These are phyloP conservation scores for Enteromius afrohamiltoni DNA, from an alignment of 2,797 vertebrate genomes.

Conservation along the genomic window DNA sequence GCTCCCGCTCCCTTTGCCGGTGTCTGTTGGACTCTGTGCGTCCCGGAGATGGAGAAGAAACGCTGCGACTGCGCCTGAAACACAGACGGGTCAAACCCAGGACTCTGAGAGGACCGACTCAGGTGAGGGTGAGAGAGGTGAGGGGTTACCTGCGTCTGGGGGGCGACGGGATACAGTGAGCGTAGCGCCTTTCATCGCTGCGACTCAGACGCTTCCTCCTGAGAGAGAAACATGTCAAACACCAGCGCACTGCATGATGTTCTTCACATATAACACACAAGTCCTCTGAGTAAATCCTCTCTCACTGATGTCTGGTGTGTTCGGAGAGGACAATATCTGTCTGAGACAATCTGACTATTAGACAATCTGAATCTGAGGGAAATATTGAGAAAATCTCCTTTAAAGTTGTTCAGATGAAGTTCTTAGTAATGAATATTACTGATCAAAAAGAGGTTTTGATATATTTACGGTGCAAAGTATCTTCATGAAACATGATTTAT, in stretches of 20 bases:
- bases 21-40: slow-evolving; percentile 75
- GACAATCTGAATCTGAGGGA: not conserved
- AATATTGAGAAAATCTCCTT: not conserved
- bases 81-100: not conserved
- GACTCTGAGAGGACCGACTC: not conserved
- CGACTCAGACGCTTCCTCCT: slow-evolving; percentile 55
- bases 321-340: not conserved
- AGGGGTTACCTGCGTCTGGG: slow-evolving; percentile 59
- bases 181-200: slow-evolving; percentile 59
- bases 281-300: not conserved
- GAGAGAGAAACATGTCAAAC: not conserved
- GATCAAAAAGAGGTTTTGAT: not conserved
- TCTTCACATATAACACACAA: not conserved
- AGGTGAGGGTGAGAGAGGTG: not conserved
- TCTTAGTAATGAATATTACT: not conserved
- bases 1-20: slow-evolving; percentile 35
- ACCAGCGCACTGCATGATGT: not conserved
- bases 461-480: too few relatives aligned
- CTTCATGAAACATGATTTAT: not conserved
- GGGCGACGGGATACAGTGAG: slow-evolving; percentile 22
- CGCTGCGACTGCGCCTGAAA: slow-evolving; percentile 65
- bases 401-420: not conserved
- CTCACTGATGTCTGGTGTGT: not conserved
- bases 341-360: too few relatives aligned
- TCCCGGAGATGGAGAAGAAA: slow-evolving; percentile 50